phyloP scores from a whole-genome alignment of 92 coral and sea anemone genomes.

The Palythoa heliodiscus region DNA sequence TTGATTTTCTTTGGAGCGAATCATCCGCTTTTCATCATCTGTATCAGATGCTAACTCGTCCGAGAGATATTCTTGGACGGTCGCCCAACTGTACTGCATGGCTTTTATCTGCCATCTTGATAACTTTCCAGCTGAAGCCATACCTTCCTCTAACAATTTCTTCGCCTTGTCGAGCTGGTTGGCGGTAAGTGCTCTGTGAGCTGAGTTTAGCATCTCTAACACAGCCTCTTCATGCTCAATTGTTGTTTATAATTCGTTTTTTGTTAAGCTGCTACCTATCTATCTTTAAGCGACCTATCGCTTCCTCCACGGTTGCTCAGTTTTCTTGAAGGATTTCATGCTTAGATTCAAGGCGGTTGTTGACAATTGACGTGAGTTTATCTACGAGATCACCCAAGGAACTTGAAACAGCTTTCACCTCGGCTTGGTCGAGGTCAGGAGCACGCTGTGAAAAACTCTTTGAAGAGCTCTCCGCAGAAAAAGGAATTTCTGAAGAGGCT shows the following conservation, averaged over 20 bases:
- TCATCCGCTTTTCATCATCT: constrained; percentile 48
- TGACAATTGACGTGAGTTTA: no score
- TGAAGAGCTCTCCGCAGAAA: not conserved
- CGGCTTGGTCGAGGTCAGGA: not conserved
- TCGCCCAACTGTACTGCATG: no score
- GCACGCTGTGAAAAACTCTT: not conserved
- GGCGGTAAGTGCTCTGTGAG: not conserved
- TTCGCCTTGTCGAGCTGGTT: constrained; percentile 4
- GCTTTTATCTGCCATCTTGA: no score
- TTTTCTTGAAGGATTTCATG: not conserved
- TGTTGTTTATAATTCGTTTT: no score
- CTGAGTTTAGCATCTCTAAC: no score
- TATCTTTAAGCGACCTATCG: no score
- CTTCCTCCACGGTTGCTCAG: not conserved
- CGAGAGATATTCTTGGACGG: constrained; percentile 43
- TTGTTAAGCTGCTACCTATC: no score
- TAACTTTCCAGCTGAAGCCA: constrained; percentile 22
- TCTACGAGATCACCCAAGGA: no score
- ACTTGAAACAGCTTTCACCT: no score
- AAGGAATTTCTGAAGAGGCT: constrained; percentile 4
- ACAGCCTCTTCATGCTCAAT: no score
- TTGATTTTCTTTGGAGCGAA: no score
- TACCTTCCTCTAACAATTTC: no score
- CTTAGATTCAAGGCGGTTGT: constrained; percentile 3
- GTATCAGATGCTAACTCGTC: constrained; percentile 44